Conservation (phyloP, 2,797 vertebrate species). For the Clarias pachynema region DNA sequence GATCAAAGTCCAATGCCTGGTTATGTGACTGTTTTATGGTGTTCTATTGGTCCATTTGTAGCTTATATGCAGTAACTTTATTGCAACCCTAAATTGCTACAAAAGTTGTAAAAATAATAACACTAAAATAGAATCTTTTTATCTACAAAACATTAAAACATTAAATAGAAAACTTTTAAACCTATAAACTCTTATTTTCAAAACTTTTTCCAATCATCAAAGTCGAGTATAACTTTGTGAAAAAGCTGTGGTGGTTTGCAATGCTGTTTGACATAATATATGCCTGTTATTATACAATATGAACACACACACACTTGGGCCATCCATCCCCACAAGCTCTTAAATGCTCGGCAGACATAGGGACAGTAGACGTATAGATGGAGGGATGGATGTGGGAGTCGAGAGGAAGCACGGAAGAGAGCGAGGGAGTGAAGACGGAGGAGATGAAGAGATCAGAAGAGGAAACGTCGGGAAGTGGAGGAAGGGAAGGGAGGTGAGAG, state of each 20-base stretch:
- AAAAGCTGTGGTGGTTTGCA: not conserved
- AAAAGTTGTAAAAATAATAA: not conserved
- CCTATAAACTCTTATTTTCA: not conserved
- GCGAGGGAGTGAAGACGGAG: not conserved
- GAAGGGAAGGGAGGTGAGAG: slow-evolving; percentile 7
- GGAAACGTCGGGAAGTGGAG: slow-evolving; percentile 5
- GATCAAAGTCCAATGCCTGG: too few relatives aligned
- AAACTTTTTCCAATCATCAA: not conserved
- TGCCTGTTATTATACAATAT: not conserved
- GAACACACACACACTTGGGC: not conserved
- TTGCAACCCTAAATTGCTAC: not conserved
- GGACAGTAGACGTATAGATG: slow-evolving; percentile 13
- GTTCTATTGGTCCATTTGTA: not conserved
- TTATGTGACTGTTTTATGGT: not conserved
- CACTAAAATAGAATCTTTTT: not conserved
- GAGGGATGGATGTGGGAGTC: slow-evolving; percentile 54
- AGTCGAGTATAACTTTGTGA: not conserved
- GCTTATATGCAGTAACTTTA: not conserved
- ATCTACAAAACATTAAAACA: not conserved
- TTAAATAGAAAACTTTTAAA: not conserved
- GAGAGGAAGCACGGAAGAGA: slow-evolving; percentile 17
- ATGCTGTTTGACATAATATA: not conserved
- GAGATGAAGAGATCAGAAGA: not conserved
- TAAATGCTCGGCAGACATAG: not conserved
- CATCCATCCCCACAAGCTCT: not conserved